Evolutionary conservation across 2,888 invertebrate species (phyloP), one percentile per base, ranked within the genome.

Genomic region (Octodonta nipae): DNA sequence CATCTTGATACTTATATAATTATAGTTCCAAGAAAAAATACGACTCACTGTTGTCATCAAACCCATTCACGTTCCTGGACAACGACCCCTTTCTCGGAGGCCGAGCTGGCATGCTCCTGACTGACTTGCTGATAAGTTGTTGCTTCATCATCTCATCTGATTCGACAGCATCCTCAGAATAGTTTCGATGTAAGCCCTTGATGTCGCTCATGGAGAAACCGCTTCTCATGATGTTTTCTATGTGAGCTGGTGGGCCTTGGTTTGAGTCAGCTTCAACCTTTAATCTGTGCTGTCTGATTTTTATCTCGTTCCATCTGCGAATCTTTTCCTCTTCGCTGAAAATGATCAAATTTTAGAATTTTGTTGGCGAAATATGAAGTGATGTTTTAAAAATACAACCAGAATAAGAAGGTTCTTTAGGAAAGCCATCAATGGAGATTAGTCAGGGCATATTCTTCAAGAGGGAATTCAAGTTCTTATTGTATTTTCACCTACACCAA

Each of bases 201-300:
- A 91, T 86, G 49, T 91, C 91, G 44, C 77, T 88, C 75, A 91
- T 87, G 16, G 86, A 86, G 59, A 91, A 91, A 26, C 78, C 78
- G 46, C 88, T 83, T 49, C 83, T 78, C 73, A 91, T 85, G 42
- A 89, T 88, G 54, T 88, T 87, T 56, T 89, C 89, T 46, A 89
- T 78, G 47, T 87, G 86, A 0, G 78, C 80, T 0, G 78, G 78
- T 29, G 73, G 70, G 10, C 48, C 44, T 5, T 73, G 61, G 42
- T 71, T 67, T 31, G 58, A 58, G 3, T 79, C 75, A 0, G 78
- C 79, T 49, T 86, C 86, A 4, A 72, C 74, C 63, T 79, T 70
- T 4, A 88, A 64, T 28, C 82, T 71, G 55, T 83, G 79, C 51
- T 91, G 89, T 0, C 87, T 69, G 26, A 83, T 73, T 54, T 84